phyloP scores from a whole-genome alignment of 2,113 vertebrate genomes.

The Mesitornis unicolor region DNA sequence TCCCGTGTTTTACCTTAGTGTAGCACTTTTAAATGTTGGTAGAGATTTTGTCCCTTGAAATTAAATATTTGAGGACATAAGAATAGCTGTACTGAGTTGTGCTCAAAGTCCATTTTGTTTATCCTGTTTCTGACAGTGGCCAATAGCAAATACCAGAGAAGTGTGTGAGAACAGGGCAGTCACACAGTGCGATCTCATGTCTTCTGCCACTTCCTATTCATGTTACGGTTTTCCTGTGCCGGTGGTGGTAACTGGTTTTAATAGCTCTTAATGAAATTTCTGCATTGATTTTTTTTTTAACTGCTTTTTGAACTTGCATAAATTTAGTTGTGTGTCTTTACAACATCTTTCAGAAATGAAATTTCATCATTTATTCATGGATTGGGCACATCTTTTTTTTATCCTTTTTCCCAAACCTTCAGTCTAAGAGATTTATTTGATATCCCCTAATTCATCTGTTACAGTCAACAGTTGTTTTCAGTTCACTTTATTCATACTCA shows the following conservation, averaged over 20 bases:
- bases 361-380: background rate
- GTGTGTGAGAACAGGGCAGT: background rate
- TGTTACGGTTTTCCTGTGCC: background rate
- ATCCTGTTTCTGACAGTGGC: background rate
- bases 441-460: background rate
- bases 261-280: background rate
- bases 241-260: background rate
- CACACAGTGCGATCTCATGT: background rate
- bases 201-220: background rate
- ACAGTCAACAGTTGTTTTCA: background rate
- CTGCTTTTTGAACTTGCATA: background rate
- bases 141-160: background rate
- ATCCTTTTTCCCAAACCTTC: background rate
- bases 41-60: background rate
- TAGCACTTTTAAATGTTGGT: background rate
- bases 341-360: background rate
- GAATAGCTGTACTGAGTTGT: background rate
- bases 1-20: background rate
- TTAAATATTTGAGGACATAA: background rate
- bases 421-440: background rate
- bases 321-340: background rate
- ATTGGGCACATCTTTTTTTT: background rate
- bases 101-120: background rate
- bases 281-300: background rate
- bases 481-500: background rate